Conservation (phyloP, 2,888 invertebrate species). For the Synergus laeviventris region DNA sequence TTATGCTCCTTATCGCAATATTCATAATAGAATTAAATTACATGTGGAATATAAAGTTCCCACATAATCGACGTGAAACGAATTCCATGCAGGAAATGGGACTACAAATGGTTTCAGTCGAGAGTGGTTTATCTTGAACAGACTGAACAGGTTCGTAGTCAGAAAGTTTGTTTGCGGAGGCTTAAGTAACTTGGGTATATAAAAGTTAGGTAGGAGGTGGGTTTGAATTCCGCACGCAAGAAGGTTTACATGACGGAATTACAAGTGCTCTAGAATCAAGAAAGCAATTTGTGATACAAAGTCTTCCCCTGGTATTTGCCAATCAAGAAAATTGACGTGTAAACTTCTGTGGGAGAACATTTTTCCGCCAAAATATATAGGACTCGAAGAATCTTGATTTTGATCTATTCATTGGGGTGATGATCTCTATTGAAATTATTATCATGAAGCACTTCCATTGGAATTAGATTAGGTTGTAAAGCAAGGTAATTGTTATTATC, state of each 20-base stretch:
- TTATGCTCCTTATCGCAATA: constrained; percentile 30
- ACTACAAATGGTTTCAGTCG: constrained; percentile 33
- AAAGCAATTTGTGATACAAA: constrained; percentile 23
- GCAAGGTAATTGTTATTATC: constrained; percentile 30
- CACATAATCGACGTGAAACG: constrained; percentile 27
- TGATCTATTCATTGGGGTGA: neutral
- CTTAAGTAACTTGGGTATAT: constrained; percentile 30
- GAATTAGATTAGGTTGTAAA: constrained; percentile 33
- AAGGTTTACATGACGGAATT: constrained; percentile 24
- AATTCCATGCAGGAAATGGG: constrained; percentile 36
- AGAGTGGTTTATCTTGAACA: constrained; percentile 40
- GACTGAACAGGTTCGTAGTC: constrained; percentile 37
- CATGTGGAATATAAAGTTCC: constrained; percentile 27
- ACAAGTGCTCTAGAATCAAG: constrained; percentile 22
- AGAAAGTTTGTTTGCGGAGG: constrained; percentile 36
- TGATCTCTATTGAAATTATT: constrained; percentile 17
- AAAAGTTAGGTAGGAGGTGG: constrained; percentile 13
- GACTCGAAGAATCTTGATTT: neutral
- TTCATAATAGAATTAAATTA: constrained; percentile 39
- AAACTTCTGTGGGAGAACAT: neutral
- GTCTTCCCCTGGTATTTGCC: neutral
- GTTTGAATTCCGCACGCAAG: constrained; percentile 4
- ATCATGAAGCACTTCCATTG: neutral
- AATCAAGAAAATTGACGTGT: neutral
- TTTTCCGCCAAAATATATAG: neutral